Evolutionary conservation across 2,113 vertebrate genomes (phyloP), one percentile per base, ranked within the genome.

Genomic region (Carlito syrichta): DNA sequence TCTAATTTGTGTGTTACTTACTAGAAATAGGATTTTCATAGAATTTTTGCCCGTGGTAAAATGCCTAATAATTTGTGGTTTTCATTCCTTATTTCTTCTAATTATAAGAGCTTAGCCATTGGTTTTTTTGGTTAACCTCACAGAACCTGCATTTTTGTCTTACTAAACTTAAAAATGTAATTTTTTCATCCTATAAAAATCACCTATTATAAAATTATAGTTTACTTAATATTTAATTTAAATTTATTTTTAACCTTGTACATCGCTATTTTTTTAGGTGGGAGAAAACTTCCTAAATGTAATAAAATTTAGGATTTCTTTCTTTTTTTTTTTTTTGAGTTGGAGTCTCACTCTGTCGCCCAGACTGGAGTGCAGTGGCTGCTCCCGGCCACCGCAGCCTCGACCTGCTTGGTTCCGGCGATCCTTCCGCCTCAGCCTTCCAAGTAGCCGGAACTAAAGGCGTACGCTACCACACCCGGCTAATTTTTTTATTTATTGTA

Each of bases 271-370:
- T 78, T 19, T 7, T 94, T 96, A 45, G 23, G 60, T 83, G 50
- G 27, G 38, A 43, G 30, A 77, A 76, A 30, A 1, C 43, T 50
- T 90, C 40, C 43, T 89, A 84, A 92, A 86, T 96, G 0, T 84
- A 94, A 38, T 95, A 68, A 60, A 76, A 78, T 85, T 56, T 87
- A 85, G 77, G 25, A 38, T 87, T 89, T 69, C 89, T 92, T 73
- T 83, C 48, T 97, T 4, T 32, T 92, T 92, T 94, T 56, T 14
- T n/a, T n/a, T n/a, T n/a, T n/a, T n/a, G n/a, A n/a, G n/a, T n/a
- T n/a, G n/a, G n/a, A n/a, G n/a, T n/a, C n/a, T n/a, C n/a, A n/a
- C n/a, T n/a, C n/a, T n/a, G n/a, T n/a, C n/a, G n/a, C n/a, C n/a
- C n/a, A n/a, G n/a, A n/a, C n/a, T n/a, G n/a, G n/a, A n/a, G n/a